Conservation (phyloP, 2,888 invertebrate genomes). For the Cantharis lateralis region DNA sequence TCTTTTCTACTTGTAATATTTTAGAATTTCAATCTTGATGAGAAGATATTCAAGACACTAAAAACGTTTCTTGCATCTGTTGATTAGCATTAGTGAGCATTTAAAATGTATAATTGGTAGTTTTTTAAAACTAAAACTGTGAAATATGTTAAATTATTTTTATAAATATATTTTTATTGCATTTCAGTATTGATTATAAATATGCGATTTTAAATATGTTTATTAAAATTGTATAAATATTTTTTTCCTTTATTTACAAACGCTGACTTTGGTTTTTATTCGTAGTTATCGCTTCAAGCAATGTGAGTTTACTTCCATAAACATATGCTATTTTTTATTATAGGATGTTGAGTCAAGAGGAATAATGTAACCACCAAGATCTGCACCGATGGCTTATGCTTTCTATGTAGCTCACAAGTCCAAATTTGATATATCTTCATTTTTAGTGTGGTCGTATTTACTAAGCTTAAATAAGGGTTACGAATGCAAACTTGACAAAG, state of each 20-base stretch:
- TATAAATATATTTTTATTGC: conserved; percentile 9
- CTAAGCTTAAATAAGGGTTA: no score
- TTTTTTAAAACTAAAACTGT: background rate
- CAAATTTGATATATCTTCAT: no score
- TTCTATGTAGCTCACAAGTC: no score
- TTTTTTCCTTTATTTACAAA: background rate
- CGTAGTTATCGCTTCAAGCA: no score
- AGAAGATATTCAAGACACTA: background rate
- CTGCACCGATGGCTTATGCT: no score
- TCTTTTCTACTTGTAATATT: background rate
- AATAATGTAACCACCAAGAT: no score
- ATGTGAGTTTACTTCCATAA: no score
- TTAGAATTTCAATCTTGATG: background rate
- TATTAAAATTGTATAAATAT: background rate
- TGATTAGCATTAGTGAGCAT: background rate
- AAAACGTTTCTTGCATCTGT: background rate
- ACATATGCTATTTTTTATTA: no score
- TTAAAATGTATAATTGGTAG: background rate
- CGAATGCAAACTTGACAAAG: no score
- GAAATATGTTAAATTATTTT: conserved; percentile 10
- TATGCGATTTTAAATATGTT: conserved; percentile 1
- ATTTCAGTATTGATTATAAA: background rate
- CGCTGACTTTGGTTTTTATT: background rate
- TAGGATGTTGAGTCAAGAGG: no score
- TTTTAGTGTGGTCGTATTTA: no score